Evolutionary conservation across 2,888 invertebrate genomes (phyloP).

Genomic region (Perizoma flavofasciatum): DNA sequence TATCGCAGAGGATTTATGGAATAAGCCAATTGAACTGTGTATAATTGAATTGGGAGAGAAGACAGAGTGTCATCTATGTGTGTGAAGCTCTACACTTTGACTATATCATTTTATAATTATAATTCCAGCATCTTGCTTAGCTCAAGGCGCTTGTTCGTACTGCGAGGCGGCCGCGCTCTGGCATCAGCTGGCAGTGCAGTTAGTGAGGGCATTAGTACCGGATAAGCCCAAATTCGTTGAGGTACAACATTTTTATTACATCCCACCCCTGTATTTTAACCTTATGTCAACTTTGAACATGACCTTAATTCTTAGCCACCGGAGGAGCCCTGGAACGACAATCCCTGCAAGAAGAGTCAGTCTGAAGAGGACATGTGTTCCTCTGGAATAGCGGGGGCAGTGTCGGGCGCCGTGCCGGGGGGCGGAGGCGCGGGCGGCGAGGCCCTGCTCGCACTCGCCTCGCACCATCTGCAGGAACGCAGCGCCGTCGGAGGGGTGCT

Average conservation of each 20-base stretch:
- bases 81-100: too few species aligned
- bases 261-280: too few species aligned
- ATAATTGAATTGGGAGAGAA: too few species aligned
- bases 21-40: too few species aligned
- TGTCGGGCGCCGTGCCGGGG: constrained; percentile 52
- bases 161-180: constrained; percentile 97
- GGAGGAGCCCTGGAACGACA: constrained; percentile 88
- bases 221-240: constrained; percentile 47
- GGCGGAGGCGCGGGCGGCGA: constrained; percentile 55
- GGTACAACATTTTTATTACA: constrained; percentile 42
- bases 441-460: constrained; percentile 56
- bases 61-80: too few species aligned
- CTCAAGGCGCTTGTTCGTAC: constrained; percentile 90
- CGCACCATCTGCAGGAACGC: constrained; percentile 79
- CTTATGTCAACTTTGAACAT: too few species aligned
- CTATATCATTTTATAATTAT: too few species aligned
- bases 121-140: constrained; percentile 58
- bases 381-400: constrained; percentile 22
- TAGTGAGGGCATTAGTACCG: constrained; percentile 87
- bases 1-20: too few species aligned
- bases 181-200: constrained; percentile 94
- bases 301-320: background rate
- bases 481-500: constrained; percentile 93
- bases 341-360: constrained; percentile 82
- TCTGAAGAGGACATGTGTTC: constrained; percentile 84